Evolutionary conservation across 2,113 vertebrate species (phyloP), one percentile per base, ranked within the genome.

Genomic region (Caranx melampygus): DNA sequence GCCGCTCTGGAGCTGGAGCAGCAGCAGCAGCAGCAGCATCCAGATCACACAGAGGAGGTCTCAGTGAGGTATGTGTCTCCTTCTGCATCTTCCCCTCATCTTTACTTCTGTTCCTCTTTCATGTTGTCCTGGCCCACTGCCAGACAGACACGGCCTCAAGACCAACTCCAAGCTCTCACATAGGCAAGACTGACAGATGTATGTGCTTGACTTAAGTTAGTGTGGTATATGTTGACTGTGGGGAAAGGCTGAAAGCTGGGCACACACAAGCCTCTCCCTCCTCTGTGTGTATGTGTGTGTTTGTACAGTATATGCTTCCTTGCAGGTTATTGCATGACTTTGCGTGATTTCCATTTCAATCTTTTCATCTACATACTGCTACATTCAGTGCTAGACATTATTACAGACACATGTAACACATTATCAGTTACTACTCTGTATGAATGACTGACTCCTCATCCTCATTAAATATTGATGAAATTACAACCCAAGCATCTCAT

Each of bases 31-130:
- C 87, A 78, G 55, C 91, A 74, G 66, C 81, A 74, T 74, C 80
- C 79, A 72, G 85, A 70, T 61, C 85, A n/a, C 87, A 81, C 26
- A 72, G 89, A 86, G 89, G 83, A 59, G 78, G 81, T 82, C 75
- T 89, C 42, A 72, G 75, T 65, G 92, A 95, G 93, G 94, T 95
- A 92, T 5, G 60, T 67, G 68, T 58, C 49, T 61, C 26, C 74
- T 79, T 26, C 63, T 57, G 64, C 33, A 67, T 75, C 55, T 31
- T 79, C 55, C 77, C 63, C 26, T 45, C 37, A 2, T 62, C 37
- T 26, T 69, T 67, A 14, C 64, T 69, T 80, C 37, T 42, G 11
- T 78, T 40, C 42, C 57, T 63, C 40, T 75, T 54, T 71, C 54
- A 67, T 85, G 54, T 34, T 33, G 66, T 64, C 37, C 82, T 86